Percentiles rank a stretch among this genome's conserved stretches.
Conservation (phyloP, 2,113 vertebrate species). For the Oryzias curvinotus region DNA sequence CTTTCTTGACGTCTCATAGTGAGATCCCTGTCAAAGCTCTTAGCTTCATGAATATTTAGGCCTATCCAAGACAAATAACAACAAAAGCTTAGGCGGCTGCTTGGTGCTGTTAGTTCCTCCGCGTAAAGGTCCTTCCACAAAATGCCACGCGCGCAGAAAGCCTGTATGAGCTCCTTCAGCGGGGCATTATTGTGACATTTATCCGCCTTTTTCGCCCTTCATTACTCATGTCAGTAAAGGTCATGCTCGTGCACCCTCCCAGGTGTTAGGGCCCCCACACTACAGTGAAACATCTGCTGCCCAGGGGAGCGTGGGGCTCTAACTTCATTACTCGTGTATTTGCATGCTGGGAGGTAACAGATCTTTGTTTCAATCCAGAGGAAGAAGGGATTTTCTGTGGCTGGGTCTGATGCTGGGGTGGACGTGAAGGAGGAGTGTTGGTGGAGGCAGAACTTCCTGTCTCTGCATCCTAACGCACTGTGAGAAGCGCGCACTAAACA, state of each 20-base stretch:
- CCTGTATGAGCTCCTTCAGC: slow-evolving; percentile 38
- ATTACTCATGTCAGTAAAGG: slow-evolving; percentile 60
- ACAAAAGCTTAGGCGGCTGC: neutral
- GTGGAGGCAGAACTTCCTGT: slow-evolving; percentile 63
- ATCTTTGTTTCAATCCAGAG: slow-evolving; percentile 15
- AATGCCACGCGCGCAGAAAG: slow-evolving; percentile 3
- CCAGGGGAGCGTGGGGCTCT: slow-evolving; percentile 5
- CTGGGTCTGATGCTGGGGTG: slow-evolving; percentile 1
- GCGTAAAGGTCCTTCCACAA: slow-evolving; percentile 3
- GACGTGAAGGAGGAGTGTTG: slow-evolving; percentile 7
- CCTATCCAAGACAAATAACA: neutral
- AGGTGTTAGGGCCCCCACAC: slow-evolving; percentile 21
- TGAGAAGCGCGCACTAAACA: slow-evolving; percentile 21
- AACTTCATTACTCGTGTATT: slow-evolving; percentile 27
- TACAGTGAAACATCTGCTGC: slow-evolving; percentile 24
- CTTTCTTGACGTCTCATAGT: no score
- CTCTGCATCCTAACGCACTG: slow-evolving; percentile 37
- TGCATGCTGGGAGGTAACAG: slow-evolving; percentile 1
- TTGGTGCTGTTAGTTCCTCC: slow-evolving; percentile 9
- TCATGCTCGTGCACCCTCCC: slow-evolving; percentile 43
- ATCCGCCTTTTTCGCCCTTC: slow-evolving; percentile 33
- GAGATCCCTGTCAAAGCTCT: neutral
- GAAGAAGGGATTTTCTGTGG: slow-evolving; percentile 1
- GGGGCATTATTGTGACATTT: slow-evolving; percentile 54
- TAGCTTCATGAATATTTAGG: neutral